Percentiles rank a stretch among this genome's conserved stretches.
phyloP scores from a whole-genome alignment of 2,797 vertebrate genomes.

The Prionace glauca region DNA sequence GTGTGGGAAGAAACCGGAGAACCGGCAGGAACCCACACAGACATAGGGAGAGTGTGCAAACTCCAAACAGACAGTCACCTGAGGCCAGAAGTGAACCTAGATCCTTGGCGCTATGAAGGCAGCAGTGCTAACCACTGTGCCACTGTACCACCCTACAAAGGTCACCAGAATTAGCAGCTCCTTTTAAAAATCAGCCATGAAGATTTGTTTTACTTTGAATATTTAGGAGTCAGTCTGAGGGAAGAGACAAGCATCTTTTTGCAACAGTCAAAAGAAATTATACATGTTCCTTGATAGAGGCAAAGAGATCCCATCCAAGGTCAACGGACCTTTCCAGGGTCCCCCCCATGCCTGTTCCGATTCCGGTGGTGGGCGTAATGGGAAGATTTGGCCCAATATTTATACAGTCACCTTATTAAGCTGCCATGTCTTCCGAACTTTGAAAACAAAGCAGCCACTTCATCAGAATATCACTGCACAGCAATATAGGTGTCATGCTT shows the following conservation, averaged over 20 bases:
- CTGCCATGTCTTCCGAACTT: constrained; percentile 5
- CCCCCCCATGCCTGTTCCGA: too few relatives aligned
- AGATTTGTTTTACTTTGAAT: background rate
- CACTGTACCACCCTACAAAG: too few relatives aligned
- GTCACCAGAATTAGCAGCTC: background rate
- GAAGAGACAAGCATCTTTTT: background rate
- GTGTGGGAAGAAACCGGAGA: too few relatives aligned
- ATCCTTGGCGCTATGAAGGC: too few relatives aligned
- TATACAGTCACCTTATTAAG: background rate
- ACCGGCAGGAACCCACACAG: too few relatives aligned
- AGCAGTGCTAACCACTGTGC: too few relatives aligned
- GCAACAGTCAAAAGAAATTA: background rate
- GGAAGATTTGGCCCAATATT: background rate
- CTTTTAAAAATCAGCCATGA: background rate
- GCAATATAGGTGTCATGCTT: constrained; percentile 3
- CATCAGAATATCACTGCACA: background rate
- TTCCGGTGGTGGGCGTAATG: too few relatives aligned
- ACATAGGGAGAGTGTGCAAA: too few relatives aligned
- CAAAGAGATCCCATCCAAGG: background rate
- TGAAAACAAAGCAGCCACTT: constrained; percentile 22
- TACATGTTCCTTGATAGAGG: background rate
- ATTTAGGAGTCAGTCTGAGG: background rate
- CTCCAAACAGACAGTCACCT: too few relatives aligned
- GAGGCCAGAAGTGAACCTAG: too few relatives aligned
- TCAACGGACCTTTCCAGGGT: too few relatives aligned